Evolutionary conservation across 2,113 vertebrate genomes (phyloP), one percentile per base, ranked within the genome.

Genomic region (Epinephelus lanceolatus): DNA sequence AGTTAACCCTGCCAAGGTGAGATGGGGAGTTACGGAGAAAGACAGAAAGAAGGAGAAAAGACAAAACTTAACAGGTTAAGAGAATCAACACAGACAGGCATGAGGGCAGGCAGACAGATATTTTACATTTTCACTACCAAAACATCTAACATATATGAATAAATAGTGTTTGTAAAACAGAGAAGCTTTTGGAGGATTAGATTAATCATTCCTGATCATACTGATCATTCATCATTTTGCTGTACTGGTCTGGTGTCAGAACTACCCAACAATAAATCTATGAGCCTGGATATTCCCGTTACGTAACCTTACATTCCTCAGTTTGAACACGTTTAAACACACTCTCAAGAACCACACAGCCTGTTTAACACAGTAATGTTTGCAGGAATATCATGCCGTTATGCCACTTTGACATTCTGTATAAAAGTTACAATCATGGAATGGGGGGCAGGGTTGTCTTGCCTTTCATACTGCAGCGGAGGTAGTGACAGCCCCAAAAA

Each of bases 1-100:
- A 11, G 57, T 49, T 75, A 59, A 78, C 47, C 66, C 42, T 72
- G 74, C 70, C 59, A 86, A 72, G 51, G 40, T 69, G 57, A 75
- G 21, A 62, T n/a, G n/a, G 30, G 27, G 60, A 70, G 68, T 33
- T 45, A 25, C 47, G 51, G 49, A 77, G 27, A 67, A 25, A 63
- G 15, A 45, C 37, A 52, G 11, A 42, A 27, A 52, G 14, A 63
- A 3, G 13, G 13, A 51, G 25, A 59, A 71, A 33, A 4, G 47
- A 42, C 19, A 13, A 66, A 49, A 40, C 21, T 13, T 8, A 25
- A 18, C 6, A 57, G 55, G 18, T 62, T 33, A 40, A 49, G 17
- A 45, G 9, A 6, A 71, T 47, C 9, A 37, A 49, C 25, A 37
- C n/a, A 42, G n/a, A 53, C 45, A 27, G 30, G 23, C 15, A 19